Evolutionary conservation across 2,888 invertebrate species (phyloP), one percentile per base, ranked within the genome.

Genomic region (Napeogenes inachia): DNA sequence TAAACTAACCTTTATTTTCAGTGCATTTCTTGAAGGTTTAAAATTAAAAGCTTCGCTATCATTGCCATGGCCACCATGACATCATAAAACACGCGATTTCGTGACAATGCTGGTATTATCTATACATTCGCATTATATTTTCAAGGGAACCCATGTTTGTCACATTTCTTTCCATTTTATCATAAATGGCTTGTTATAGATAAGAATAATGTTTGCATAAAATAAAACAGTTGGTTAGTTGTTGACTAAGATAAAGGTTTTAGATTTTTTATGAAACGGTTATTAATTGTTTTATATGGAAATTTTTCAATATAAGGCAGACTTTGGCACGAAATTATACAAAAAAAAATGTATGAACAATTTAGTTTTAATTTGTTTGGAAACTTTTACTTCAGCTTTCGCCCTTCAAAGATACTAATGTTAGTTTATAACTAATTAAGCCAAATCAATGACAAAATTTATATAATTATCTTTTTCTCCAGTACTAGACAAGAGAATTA

Each of bases 61-160:
- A 50, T 50, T 50, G 50, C 30, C 50, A 50, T 50, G 50, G 50
- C 50, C 50, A 30, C 50, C 50, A 57, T 56, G 60, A 57, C 64
- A 62, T 21, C 21, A 57, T 60, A 35, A 58, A 61, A 56, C 66
- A 62, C 64, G 66, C 64, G 64, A 64, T 62, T 54, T 50, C 61
- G 57, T 57, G 64, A 56, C 64, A 64, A 64, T 64, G 56, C 53
- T 53, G 53, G 57, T 38, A 59, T 59, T 64, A 64, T 66, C 66
- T 59, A 56, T 50, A 47, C 59, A 59, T 61, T 63, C 64, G 64
- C 46, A 47, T 62, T 56, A 56, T 45, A 59, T 64, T 61, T 70
- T 54, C 56, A 59, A 54, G 57, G 60, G 50, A 50, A 50, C 3
- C 50, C 50, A 21, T 50, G 50, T 50, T 50, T 50, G 47, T 50